A percentile compares a stretch with the other conserved stretches of the same genome.
phyloP scores from a whole-genome alignment of 2,797 vertebrate genomes.

The Centroberyx gerrardi region DNA sequence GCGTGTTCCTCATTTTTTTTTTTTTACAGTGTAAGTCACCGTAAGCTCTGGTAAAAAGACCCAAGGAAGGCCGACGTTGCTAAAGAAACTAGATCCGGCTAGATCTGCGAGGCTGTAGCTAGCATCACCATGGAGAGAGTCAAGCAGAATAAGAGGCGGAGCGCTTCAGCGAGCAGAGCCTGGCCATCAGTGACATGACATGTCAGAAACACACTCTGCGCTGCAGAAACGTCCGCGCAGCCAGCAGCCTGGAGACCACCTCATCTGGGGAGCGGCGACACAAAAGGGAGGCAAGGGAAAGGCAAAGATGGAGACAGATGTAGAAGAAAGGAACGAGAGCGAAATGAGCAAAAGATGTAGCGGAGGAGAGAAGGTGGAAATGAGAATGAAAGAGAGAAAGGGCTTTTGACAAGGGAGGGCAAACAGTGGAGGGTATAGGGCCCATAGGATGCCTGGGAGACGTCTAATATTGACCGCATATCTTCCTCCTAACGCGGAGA shows the following conservation, averaged over 20 bases:
- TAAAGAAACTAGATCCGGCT: background rate
- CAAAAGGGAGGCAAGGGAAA: conserved; percentile 57
- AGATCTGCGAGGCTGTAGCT: background rate
- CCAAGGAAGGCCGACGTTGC: background rate
- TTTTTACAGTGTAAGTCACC: background rate
- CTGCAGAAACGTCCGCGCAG: conserved; percentile 44
- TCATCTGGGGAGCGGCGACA: conserved; percentile 48
- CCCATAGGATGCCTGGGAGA: conserved; percentile 72
- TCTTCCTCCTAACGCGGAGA: conserved; percentile 42
- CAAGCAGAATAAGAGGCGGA: conserved; percentile 5
- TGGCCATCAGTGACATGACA: conserved; percentile 37
- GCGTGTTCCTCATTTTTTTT: no score
- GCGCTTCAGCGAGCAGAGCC: conserved; percentile 32
- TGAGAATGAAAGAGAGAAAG: conserved; percentile 62
- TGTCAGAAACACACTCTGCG: conserved; percentile 35
- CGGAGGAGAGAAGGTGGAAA: conserved; percentile 57
- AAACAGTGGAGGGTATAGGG: conserved; percentile 63
- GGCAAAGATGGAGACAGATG: conserved; percentile 70
- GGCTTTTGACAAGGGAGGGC: conserved; percentile 45
- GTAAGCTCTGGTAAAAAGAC: background rate
- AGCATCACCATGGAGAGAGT: conserved; percentile 59
- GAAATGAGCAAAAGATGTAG: conserved; percentile 34
- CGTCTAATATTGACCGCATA: conserved; percentile 79
- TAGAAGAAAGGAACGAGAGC: conserved; percentile 20
- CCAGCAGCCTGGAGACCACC: conserved; percentile 57